Conservation (phyloP, 2,888 invertebrate genomes). For the Malthinus seriepunctatus region DNA sequence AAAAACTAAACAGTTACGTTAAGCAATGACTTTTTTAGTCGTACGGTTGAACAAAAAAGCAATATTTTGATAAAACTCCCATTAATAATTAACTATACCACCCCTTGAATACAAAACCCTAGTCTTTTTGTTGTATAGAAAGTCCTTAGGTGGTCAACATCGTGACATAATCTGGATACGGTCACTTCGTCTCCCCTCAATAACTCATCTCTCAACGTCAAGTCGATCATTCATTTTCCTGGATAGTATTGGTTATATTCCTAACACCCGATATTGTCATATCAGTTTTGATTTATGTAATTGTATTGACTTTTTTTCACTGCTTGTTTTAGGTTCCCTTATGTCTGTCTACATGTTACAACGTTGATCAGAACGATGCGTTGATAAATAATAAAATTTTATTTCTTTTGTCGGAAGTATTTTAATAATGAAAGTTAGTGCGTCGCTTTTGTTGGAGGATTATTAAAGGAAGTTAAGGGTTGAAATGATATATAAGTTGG, state of each 20-base stretch:
- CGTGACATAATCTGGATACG: slow-evolving; percentile 32
- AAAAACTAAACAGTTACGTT: too few relatives aligned
- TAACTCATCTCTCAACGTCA: slow-evolving; percentile 41
- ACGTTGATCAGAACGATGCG: too few relatives aligned
- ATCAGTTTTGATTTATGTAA: slow-evolving; percentile 54
- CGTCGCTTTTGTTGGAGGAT: too few relatives aligned
- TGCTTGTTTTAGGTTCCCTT: slow-evolving; percentile 39
- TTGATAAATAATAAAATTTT: too few relatives aligned
- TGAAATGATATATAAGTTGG: background rate
- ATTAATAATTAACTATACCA: background rate
- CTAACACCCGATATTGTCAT: slow-evolving; percentile 52
- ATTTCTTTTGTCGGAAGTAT: too few relatives aligned
- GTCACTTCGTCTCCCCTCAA: slow-evolving; percentile 31
- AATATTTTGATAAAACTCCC: too few relatives aligned
- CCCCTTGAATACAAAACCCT: background rate
- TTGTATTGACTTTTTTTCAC: slow-evolving; percentile 50
- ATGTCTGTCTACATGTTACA: too few relatives aligned
- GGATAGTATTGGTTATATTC: slow-evolving; percentile 51
- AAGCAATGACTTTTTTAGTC: too few relatives aligned
- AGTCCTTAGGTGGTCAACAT: slow-evolving; percentile 32
- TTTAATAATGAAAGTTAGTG: too few relatives aligned
- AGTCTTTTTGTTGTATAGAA: slow-evolving; percentile 3
- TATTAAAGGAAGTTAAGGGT: too few relatives aligned
- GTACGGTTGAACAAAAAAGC: too few relatives aligned
- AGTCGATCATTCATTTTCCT: slow-evolving; percentile 41